A percentile compares a stretch with the other conserved stretches of the same genome.
These are phyloP conservation scores for Psilanteris sp. DNA, from an alignment of 1,140 invertebrate species.

Conservation along the genomic window DNA sequence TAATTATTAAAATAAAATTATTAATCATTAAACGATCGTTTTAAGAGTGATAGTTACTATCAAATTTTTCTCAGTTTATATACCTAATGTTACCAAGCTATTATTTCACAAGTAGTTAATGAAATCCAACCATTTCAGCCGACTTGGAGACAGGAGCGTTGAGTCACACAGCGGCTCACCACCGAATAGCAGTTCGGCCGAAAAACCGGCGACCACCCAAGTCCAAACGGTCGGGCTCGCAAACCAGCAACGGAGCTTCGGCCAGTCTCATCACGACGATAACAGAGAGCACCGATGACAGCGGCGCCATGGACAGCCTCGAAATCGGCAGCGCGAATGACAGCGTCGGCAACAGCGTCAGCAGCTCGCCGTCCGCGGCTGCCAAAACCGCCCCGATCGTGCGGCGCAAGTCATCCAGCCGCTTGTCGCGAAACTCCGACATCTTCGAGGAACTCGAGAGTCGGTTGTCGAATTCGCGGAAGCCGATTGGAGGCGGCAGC, in stretches of 20 bases:
- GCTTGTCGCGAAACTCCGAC: conserved; percentile 71
- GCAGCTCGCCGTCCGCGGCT: conserved; percentile 60
- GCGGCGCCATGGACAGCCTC: conserved; percentile 67
- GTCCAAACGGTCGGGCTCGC: conserved; percentile 56
- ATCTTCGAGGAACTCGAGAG: conserved; percentile 73
- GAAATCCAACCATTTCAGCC: conserved; percentile 69
- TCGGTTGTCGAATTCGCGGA: conserved; percentile 56
- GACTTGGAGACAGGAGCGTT: conserved; percentile 71
- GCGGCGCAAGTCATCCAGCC: conserved; percentile 75
- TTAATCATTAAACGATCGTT: no score
- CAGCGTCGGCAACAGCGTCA: conserved; percentile 53
- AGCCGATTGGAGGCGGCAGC: conserved; percentile 55
- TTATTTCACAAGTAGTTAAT: no score
- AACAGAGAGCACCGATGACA: conserved; percentile 63
- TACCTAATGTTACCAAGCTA: no score
- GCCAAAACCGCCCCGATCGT: conserved; percentile 62
- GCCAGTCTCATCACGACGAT: conserved; percentile 67
- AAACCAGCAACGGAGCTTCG: conserved; percentile 43
- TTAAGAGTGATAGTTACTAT: no score
- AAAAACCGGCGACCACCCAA: conserved; percentile 76
- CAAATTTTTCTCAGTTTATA: no score
- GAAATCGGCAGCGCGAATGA: conserved; percentile 49
- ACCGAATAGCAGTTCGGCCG: conserved; percentile 76
- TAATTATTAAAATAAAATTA: no score
- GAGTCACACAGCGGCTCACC: conserved; percentile 75